Conservation (phyloP, 2,888 invertebrate genomes). For the Pandemis corylana region DNA sequence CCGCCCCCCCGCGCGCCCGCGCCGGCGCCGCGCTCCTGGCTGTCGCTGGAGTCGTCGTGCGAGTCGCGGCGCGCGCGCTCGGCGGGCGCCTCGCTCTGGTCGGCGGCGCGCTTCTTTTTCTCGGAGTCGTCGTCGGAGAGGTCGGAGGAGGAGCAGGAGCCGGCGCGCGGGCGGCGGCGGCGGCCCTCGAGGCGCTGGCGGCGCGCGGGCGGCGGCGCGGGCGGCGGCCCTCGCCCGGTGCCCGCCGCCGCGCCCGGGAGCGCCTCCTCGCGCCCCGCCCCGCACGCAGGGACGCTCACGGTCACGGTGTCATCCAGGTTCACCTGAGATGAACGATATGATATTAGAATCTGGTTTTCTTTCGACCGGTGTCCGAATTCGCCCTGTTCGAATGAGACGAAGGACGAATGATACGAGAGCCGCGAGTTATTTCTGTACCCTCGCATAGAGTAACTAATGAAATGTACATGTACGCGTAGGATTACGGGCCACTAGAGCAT, state of each 20-base stretch:
- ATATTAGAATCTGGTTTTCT: too few relatives aligned
- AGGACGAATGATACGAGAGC: too few relatives aligned
- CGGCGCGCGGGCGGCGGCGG: slow-evolving; percentile 77
- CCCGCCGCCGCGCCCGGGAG: slow-evolving; percentile 33
- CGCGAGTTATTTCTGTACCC: too few relatives aligned
- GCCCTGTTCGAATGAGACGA: too few relatives aligned
- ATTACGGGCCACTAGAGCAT: too few relatives aligned
- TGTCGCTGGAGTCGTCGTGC: slow-evolving; percentile 94
- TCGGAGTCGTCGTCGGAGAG: slow-evolving; percentile 96
- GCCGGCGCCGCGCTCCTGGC: slow-evolving; percentile 90
- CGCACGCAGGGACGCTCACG: slow-evolving; percentile 17
- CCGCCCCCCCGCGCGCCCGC: slow-evolving; percentile 72
- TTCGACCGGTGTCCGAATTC: too few relatives aligned
- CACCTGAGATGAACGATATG: slow-evolving; percentile 48
- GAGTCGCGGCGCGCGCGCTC: slow-evolving; percentile 90
- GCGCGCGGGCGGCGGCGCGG: slow-evolving; percentile 68
- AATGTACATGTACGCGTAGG: too few relatives aligned
- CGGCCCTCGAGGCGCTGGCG: slow-evolving; percentile 71
- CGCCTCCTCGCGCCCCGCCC: slow-evolving; percentile 52
- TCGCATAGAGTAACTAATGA: too few relatives aligned
- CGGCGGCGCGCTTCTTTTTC: slow-evolving; percentile 91
- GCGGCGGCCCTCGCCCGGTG: slow-evolving; percentile 58
- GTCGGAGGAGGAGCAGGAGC: slow-evolving; percentile 97
- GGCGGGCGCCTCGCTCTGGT: slow-evolving; percentile 84
- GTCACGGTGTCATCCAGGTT: slow-evolving; percentile 66